These are phyloP conservation scores for Trichopria drosophilae DNA, from an alignment of 2,888 invertebrate genomes.

Conservation along the genomic window DNA sequence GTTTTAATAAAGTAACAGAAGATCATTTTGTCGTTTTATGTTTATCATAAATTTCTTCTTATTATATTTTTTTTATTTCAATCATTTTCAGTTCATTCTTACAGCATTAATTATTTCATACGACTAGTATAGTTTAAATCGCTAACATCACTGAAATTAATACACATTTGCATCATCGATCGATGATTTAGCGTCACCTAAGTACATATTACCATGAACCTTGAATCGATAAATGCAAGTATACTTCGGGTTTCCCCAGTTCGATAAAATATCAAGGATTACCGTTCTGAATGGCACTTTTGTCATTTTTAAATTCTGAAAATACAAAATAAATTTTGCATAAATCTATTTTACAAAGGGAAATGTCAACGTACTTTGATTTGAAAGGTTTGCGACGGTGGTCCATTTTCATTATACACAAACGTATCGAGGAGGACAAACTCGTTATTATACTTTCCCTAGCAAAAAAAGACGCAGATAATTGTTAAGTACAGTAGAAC, in stretches of 20 bases:
- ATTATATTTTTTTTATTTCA: neutral
- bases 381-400: constrained; percentile 43
- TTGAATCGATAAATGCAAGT: constrained; percentile 50
- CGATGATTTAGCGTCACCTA: neutral
- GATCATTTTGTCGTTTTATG: too few relatives aligned
- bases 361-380: constrained; percentile 36
- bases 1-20: constrained; percentile 44
- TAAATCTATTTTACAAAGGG: neutral
- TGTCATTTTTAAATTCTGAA: constrained; percentile 38
- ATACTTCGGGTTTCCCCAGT: constrained; percentile 47
- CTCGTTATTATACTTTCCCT: constrained; percentile 36
- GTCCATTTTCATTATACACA: constrained; percentile 41
- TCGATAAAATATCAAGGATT: constrained; percentile 45
- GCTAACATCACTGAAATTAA: neutral
- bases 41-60: too few relatives aligned
- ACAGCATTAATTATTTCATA: neutral
- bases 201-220: constrained; percentile 44
- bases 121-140: too few relatives aligned
- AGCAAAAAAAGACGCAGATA: constrained; percentile 20
- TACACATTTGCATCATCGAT: neutral
- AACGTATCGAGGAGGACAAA: constrained; percentile 40
- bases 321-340: constrained; percentile 9
- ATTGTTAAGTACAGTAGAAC: neutral
- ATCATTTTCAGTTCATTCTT: neutral
- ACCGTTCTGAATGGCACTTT: constrained; percentile 39